phyloP scores from a whole-genome alignment of 2,888 invertebrate species.

The Tiliacea aurago region DNA sequence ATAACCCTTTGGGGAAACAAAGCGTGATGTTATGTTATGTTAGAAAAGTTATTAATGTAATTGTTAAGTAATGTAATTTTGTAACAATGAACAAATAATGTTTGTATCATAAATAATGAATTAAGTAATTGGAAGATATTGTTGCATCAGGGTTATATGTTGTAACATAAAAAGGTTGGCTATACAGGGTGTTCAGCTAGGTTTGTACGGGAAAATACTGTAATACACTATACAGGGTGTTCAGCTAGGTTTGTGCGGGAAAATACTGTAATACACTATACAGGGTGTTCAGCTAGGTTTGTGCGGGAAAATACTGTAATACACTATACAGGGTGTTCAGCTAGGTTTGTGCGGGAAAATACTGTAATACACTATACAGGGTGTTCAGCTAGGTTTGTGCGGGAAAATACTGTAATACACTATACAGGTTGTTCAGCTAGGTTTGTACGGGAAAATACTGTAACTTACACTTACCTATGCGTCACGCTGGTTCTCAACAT shows the following conservation, averaged over 20 bases:
- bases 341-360: not conserved
- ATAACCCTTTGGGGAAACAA: too few species aligned
- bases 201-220: not conserved
- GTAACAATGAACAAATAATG: slow-evolving; percentile 9
- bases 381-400: not conserved
- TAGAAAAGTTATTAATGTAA: not conserved
- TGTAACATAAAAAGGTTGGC: not conserved
- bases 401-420: too few species aligned
- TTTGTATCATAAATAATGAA: slow-evolving; percentile 4
- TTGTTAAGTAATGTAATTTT: slow-evolving; percentile 12
- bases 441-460: not conserved
- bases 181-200: not conserved
- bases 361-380: too few species aligned
- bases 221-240: not conserved
- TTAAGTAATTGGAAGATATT: not conserved
- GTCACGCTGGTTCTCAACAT: not conserved
- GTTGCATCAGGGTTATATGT: not conserved
- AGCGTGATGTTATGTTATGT: not conserved
- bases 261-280: too few species aligned
- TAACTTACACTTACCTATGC: not conserved
- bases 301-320: too few species aligned
- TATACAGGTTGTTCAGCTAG: not conserved
- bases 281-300: not conserved
- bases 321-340: not conserved
- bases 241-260: not conserved